Evolutionary conservation across 2,113 vertebrate species (phyloP), one percentile per base, ranked within the genome.

Genomic region (Arizona elegans): DNA sequence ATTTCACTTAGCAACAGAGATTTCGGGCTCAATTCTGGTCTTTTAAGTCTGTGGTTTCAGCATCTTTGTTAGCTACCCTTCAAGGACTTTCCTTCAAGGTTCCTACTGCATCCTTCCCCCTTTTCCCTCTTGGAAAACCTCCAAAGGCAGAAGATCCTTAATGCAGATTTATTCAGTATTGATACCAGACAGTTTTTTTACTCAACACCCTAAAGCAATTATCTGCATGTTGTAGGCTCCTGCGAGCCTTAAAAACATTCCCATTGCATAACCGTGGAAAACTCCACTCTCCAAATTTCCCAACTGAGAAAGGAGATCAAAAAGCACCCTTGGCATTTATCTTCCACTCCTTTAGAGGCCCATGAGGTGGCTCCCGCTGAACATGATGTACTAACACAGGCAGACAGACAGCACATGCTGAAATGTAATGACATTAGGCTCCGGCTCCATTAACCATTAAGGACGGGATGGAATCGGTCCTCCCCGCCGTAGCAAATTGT

Each of bases 311-410:
- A 29, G 29, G 91, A 70, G 53, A 94, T 43, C 59, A 86, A 43
- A 56, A 6, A 3, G 26, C 0, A 0, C 19, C 12, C 13, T 52
- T 92, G 56, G 85, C 54, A 58, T 23, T 55, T 29, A 86, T n/a
- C n/a, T 86, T 56, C n/a, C 62, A 8, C 2, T 93, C 52, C 12
- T 81, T 43, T 53, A 10, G 52, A 91, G 81, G 81, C 4, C 1
- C 91, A 15, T 13, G 65, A 92, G 2, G 10, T 1, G 9, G 87
- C 43, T 91, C 86, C 81, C 13, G 13, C 90, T 23, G 11, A 81
- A 81, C 8, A 86, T 19, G 29, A 13, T 26, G 58, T 38, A 87
- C 24, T 11, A 52, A 29, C 23, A 11, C 56, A 56, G 43, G 54
- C 75, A 86, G 47, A 17, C 91, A 92, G 86, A 70, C 70, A 11